Evolutionary conservation across 2,888 invertebrate genomes (phyloP).

Genomic region (Tillus elongatus): DNA sequence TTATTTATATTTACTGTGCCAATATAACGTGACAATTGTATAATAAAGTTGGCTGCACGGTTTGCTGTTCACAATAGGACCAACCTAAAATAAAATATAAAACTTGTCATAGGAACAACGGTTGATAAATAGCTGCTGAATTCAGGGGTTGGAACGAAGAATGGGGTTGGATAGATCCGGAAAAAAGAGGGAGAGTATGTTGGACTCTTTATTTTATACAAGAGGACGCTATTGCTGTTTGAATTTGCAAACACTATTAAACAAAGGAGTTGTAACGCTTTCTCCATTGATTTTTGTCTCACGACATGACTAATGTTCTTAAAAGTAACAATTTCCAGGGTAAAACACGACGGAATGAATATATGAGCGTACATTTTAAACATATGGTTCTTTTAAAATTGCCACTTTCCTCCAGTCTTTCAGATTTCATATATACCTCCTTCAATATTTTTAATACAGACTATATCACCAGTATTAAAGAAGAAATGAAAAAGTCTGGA

Average conservation of each 20-base stretch:
- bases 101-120: constrained; percentile 37
- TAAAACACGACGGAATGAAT: no score
- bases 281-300: constrained; percentile 6
- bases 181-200: constrained; percentile 13
- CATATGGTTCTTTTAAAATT: no score
- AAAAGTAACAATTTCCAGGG: no score
- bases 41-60: constrained; percentile 32
- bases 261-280: no score
- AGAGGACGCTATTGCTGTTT: no score
- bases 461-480: no score
- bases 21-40: constrained; percentile 35
- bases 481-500: no score
- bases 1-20: constrained; percentile 36
- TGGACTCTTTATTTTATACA: background rate
- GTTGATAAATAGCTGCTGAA: constrained; percentile 36
- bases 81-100: constrained; percentile 38
- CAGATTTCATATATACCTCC: no score
- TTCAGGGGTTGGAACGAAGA: constrained; percentile 19
- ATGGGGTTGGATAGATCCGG: constrained; percentile 14
- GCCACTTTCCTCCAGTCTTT: no score
- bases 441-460: no score
- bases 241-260: constrained; percentile 5
- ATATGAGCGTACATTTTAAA: no score
- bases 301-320: background rate
- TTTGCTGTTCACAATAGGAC: constrained; percentile 29